A percentile compares a stretch with the other conserved stretches of the same genome.
phyloP scores from a whole-genome alignment of 1,140 invertebrate genomes.

The Formica exsecta region DNA sequence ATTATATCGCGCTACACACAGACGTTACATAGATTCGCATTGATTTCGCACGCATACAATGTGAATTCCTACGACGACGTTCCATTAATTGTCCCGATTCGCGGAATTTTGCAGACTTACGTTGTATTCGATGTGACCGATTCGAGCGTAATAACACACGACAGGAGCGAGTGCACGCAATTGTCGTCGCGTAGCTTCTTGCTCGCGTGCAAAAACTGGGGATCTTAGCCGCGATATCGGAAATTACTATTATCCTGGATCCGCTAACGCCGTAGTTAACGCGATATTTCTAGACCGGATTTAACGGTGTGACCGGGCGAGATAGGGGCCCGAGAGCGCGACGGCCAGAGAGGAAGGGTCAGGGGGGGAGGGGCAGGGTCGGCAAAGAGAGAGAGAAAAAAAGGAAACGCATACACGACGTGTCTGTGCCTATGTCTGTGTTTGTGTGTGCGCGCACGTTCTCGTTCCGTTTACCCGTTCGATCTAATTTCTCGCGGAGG shows the following conservation, averaged over 20 bases:
- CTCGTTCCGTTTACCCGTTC: constrained; percentile 56
- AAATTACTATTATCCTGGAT: constrained; percentile 60
- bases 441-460: background rate
- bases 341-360: background rate
- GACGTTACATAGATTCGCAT: background rate
- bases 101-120: constrained; percentile 13
- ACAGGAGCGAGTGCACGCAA: background rate
- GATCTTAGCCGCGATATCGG: constrained; percentile 40
- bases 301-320: constrained; percentile 37
- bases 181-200: background rate
- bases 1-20: background rate
- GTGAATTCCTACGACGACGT: constrained; percentile 13
- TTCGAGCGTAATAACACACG: constrained; percentile 6
- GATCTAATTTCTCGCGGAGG: constrained; percentile 56
- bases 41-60: background rate
- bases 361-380: background rate
- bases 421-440: background rate
- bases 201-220: constrained; percentile 19
- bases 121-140: constrained; percentile 35
- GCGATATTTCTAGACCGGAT: constrained; percentile 59
- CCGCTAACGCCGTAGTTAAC: constrained; percentile 43
- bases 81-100: constrained; percentile 11
- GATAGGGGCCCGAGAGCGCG: constrained; percentile 30
- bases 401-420: constrained; percentile 38
- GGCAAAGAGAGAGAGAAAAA: constrained; percentile 21